phyloP scores from a whole-genome alignment of 2,113 vertebrate species.

The Sander lucioperca region DNA sequence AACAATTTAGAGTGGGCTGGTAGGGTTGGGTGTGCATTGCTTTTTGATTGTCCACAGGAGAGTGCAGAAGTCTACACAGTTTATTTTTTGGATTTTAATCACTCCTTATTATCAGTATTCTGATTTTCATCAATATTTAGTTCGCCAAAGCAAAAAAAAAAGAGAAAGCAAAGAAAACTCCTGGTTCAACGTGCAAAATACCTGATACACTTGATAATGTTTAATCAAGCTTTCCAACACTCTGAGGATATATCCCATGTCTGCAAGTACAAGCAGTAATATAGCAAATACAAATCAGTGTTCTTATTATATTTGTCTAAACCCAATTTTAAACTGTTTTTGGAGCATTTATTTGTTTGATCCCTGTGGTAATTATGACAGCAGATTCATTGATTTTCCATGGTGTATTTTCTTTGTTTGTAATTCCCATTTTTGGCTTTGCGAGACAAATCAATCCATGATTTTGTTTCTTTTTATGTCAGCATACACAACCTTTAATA shows the following conservation, averaged over 20 bases:
- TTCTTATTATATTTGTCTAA: conserved; percentile 20
- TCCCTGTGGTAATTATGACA: conserved; percentile 38
- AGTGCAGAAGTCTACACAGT: not conserved
- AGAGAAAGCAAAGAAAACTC: not conserved
- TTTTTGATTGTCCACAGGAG: not conserved
- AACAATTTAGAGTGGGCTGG: not conserved
- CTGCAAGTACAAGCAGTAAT: conserved; percentile 2
- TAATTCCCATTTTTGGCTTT: conserved; percentile 33
- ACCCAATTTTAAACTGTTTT: conserved; percentile 21
- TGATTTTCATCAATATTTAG: not conserved
- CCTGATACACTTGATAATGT: not conserved
- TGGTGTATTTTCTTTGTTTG: conserved; percentile 13
- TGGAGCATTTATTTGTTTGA: conserved; percentile 22
- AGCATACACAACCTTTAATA: conserved; percentile 7
- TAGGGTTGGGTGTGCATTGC: not conserved
- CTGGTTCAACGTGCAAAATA: not conserved
- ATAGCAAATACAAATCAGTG: not conserved
- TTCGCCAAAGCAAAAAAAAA: not conserved
- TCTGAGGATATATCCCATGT: not conserved
- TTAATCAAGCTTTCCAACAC: not conserved
- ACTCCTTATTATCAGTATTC: not conserved
- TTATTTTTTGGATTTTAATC: not conserved
- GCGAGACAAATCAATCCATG: conserved; percentile 17
- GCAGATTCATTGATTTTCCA: conserved; percentile 30
- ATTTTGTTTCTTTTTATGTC: conserved; percentile 32